These are phyloP conservation scores for Nymphalis urticae DNA, from an alignment of 2,888 invertebrate species.

Conservation along the genomic window DNA sequence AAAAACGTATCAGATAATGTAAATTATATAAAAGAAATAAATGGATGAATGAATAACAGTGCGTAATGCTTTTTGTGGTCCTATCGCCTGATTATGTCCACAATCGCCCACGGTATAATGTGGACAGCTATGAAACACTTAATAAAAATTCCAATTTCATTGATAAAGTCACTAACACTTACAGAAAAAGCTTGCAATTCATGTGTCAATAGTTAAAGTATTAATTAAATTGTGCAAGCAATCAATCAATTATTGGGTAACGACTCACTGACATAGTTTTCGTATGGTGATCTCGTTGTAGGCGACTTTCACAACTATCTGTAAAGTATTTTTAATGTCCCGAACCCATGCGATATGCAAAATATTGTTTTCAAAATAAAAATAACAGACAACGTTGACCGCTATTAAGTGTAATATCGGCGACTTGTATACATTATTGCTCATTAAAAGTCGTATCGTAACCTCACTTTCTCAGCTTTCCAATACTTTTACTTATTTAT, in stretches of 20 bases:
- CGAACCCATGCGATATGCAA: slow-evolving; percentile 26
- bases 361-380: slow-evolving; percentile 20
- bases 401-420: slow-evolving; percentile 16
- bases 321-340: slow-evolving; percentile 30
- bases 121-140: too few relatives aligned
- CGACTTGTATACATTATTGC: slow-evolving; percentile 29
- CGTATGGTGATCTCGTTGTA: slow-evolving; percentile 43
- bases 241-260: slow-evolving; percentile 44
- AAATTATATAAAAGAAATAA: too few relatives aligned
- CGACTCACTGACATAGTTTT: slow-evolving; percentile 36
- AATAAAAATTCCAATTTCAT: slow-evolving; percentile 12
- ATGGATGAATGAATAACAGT: too few relatives aligned
- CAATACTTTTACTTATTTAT: slow-evolving; percentile 42
- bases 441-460: slow-evolving; percentile 39
- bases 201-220: slow-evolving; percentile 37
- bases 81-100: too few relatives aligned
- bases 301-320: slow-evolving; percentile 43
- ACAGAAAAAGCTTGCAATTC: slow-evolving; percentile 27
- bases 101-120: too few relatives aligned
- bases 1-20: too few relatives aligned
- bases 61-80: too few relatives aligned
- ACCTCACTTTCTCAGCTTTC: slow-evolving; percentile 41
- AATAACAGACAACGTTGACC: not conserved
- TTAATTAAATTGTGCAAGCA: slow-evolving; percentile 44
- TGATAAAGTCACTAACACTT: slow-evolving; percentile 30